A percentile compares a stretch with the other conserved stretches of the same genome.
These are phyloP conservation scores for Rallus crepitans DNA, from an alignment of 2,797 vertebrate genomes.

Conservation along the genomic window DNA sequence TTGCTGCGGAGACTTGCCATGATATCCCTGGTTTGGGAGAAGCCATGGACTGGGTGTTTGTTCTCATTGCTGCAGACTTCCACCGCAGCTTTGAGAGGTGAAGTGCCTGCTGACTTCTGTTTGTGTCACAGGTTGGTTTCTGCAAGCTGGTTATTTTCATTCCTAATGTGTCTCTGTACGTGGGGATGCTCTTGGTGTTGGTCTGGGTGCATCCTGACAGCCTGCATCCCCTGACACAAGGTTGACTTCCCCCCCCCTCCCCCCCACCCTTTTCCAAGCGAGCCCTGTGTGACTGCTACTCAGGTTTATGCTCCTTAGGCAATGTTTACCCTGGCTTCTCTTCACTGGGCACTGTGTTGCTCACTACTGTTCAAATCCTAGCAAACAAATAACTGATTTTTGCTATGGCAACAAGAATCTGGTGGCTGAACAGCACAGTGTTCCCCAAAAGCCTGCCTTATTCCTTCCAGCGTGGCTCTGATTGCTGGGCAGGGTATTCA, in stretches of 20 bases:
- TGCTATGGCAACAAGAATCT: neutral
- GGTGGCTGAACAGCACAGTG: neutral
- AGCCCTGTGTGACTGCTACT: neutral
- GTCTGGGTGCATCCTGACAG: neutral
- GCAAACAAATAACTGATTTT: conserved; percentile 10
- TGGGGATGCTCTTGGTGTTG: neutral
- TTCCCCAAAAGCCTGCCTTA: neutral
- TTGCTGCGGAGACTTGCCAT: neutral
- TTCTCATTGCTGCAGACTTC: neutral
- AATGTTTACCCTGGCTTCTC: neutral
- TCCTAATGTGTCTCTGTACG: neutral
- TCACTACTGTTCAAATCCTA: neutral
- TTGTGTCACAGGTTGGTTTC: neutral
- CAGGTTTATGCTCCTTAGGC: neutral
- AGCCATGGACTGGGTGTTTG: fast-evolving
- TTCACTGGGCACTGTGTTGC: neutral
- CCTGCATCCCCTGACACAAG: neutral
- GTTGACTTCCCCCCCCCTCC: neutral
- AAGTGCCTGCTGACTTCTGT: neutral
- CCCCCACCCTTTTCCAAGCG: neutral
- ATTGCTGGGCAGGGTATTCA: neutral
- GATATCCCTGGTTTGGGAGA: neutral
- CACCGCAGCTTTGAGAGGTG: neutral
- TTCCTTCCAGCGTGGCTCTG: neutral
- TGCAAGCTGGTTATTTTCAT: neutral